A percentile compares a stretch with the other conserved stretches of the same genome.
phyloP scores from a whole-genome alignment of 2,113 vertebrate genomes.

The Phoenicopterus ruber region DNA sequence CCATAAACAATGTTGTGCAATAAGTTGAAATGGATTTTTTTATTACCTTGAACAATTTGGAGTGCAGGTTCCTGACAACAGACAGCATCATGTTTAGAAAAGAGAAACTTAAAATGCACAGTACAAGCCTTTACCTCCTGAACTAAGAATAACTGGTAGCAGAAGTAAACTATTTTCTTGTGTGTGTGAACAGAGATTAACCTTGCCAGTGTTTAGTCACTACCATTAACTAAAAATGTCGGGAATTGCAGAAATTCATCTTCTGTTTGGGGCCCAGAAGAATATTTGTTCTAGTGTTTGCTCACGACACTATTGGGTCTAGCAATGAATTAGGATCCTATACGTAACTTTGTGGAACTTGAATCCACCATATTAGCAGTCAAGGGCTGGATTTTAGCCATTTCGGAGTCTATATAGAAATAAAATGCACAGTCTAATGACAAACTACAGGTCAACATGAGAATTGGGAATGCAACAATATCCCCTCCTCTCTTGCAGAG shows the following conservation, averaged over 20 bases:
- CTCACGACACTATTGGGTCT: not conserved
- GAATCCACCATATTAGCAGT: not conserved
- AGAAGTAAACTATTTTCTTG: not conserved
- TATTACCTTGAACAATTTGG: not conserved
- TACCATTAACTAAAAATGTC: not conserved
- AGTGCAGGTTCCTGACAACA: not conserved
- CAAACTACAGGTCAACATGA: not conserved
- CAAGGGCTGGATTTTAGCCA: not conserved
- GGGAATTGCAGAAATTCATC: not conserved
- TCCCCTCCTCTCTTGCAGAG: not conserved
- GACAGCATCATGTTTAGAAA: not conserved
- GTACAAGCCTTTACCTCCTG: not conserved
- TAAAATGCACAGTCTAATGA: not conserved
- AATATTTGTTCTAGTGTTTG: not conserved
- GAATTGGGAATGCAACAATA: not conserved
- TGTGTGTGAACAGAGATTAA: not conserved
- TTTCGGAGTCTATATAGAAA: not conserved
- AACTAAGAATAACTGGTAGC: not conserved
- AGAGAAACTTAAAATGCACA: not conserved
- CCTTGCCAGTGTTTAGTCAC: not conserved
- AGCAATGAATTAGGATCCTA: not conserved
- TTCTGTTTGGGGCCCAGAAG: not conserved
- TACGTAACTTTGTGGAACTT: not conserved
- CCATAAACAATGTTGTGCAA: not conserved
- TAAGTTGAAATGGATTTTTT: not conserved